Evolutionary conservation across 2,888 invertebrate species (phyloP).

Genomic region (Chalcis sispes): DNA sequence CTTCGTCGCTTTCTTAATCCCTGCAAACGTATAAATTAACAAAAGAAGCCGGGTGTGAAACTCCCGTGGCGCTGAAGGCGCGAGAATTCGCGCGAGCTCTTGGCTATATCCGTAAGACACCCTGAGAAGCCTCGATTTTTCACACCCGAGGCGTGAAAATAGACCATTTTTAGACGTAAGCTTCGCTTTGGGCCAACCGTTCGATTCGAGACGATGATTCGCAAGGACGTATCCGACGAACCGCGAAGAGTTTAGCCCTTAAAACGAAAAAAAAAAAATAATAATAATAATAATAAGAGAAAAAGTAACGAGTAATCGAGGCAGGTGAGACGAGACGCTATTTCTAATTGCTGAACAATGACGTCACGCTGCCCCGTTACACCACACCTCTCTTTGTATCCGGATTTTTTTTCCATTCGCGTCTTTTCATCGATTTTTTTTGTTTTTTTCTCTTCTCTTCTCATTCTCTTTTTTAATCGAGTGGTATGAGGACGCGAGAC

Average conservation of each 20-base stretch:
- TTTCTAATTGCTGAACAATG: constrained; percentile 75
- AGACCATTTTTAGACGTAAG: constrained; percentile 5
- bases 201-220: constrained; percentile 37
- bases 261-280: not conserved
- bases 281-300: too few relatives aligned
- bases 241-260: constrained; percentile 65
- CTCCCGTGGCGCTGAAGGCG: not conserved
- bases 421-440: too few relatives aligned
- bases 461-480: constrained; percentile 54
- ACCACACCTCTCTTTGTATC: constrained; percentile 71
- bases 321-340: constrained; percentile 72
- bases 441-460: constrained; percentile 37
- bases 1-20: not conserved
- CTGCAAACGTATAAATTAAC: not conserved
- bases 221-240: constrained; percentile 69
- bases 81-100: constrained; percentile 23
- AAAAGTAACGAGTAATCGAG: constrained; percentile 56
- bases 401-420: not conserved
- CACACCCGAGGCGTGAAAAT: constrained; percentile 8
- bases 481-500: too few relatives aligned
- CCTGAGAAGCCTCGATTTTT: not conserved
- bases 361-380: constrained; percentile 53
- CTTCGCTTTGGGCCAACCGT: constrained; percentile 9
- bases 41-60: not conserved
- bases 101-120: not conserved